Evolutionary conservation across 2,113 vertebrate species (phyloP).

Genomic region (Narcine bancroftii): DNA sequence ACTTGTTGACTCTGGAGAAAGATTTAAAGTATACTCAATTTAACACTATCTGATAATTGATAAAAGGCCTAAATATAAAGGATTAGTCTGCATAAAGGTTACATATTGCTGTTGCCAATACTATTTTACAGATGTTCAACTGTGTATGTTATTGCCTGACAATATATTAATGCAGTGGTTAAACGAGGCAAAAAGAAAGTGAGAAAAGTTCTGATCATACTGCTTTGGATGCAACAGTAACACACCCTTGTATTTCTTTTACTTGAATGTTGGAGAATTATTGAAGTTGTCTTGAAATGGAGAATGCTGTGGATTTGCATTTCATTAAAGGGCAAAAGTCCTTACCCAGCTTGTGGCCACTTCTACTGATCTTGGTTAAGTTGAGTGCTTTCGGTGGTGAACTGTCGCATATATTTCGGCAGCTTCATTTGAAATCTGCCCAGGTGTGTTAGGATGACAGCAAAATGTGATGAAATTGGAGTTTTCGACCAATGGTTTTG

Average conservation of each 20-base stretch:
- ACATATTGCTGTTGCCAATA: not conserved
- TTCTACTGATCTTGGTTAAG: not conserved
- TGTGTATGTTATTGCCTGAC: not conserved
- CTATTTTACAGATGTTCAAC: not conserved
- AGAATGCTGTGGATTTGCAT: not conserved
- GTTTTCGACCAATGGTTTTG: not conserved
- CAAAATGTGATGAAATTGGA: not conserved
- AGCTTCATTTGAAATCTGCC: not conserved
- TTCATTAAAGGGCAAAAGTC: not conserved
- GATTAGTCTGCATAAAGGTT: not conserved
- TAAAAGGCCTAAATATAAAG: not conserved
- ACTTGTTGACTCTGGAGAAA: not conserved
- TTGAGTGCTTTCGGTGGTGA: not conserved
- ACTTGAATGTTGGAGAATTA: not conserved
- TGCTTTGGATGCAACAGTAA: too few relatives aligned
- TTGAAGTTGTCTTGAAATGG: not conserved
- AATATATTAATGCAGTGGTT: not conserved
- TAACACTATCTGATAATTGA: not conserved
- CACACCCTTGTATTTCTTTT: not conserved
- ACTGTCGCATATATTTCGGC: not conserved
- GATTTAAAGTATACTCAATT: not conserved
- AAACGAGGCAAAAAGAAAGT: not conserved
- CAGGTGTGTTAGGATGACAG: not conserved
- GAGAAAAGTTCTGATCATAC: not conserved
- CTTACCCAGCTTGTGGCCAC: not conserved